Conservation (phyloP, 2,888 invertebrate genomes). For the Hymenopus coronatus region DNA sequence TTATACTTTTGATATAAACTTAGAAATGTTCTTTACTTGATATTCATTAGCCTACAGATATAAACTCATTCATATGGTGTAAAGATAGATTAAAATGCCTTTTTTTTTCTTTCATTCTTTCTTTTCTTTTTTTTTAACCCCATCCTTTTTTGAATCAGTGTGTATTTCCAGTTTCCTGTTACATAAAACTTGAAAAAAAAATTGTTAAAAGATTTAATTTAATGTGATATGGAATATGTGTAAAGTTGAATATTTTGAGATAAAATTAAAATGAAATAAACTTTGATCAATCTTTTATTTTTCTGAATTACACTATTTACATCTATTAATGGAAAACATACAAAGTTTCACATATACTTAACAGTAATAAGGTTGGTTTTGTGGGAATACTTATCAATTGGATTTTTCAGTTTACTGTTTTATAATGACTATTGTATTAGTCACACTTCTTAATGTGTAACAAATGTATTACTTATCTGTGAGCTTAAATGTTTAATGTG, state of each 20-base stretch:
- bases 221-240: not conserved
- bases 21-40: not conserved
- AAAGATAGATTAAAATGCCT: not conserved
- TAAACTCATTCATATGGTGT: not conserved
- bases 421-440: too few species aligned
- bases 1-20: not conserved
- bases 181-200: too few species aligned
- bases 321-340: not conserved
- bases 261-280: not conserved
- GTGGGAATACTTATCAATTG: not conserved
- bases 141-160: not conserved
- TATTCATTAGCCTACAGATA: not conserved
- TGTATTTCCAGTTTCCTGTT: not conserved
- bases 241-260: not conserved
- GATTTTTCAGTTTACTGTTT: too few species aligned
- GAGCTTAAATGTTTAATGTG: too few species aligned
- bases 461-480: too few species aligned
- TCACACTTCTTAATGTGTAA: too few species aligned
- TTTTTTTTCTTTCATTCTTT: not conserved
- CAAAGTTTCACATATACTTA: not conserved
- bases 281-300: not conserved
- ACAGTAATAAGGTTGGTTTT: not conserved
- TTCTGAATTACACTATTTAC: not conserved
- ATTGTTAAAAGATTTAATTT: not conserved
- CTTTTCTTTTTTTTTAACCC: too few species aligned